These are phyloP conservation scores for pig (Sus scrofa) DNA, from an alignment of 2,113 vertebrate genomes.

Conservation along the genomic window DNA sequence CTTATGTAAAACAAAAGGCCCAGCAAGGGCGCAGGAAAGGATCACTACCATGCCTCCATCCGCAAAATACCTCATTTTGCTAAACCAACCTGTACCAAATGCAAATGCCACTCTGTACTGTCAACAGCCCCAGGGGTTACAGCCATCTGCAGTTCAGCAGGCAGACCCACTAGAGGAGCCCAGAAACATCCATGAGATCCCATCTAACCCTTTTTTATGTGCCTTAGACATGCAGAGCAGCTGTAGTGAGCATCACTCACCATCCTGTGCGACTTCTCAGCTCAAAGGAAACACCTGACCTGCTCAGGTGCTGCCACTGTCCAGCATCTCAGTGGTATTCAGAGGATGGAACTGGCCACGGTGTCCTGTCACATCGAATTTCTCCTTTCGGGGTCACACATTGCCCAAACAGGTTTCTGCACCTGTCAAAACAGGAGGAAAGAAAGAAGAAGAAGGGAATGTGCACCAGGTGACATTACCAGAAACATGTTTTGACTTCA, in stretches of 20 bases:
- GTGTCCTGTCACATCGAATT: conserved; percentile 84
- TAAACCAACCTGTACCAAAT: neutral
- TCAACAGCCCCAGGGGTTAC: neutral
- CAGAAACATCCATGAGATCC: neutral
- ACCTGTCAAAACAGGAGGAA: conserved; percentile 84
- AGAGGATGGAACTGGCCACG: conserved; percentile 86
- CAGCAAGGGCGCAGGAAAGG: neutral
- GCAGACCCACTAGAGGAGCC: neutral
- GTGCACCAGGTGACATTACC: conserved; percentile 21
- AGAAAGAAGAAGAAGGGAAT: neutral
- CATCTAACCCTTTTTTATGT: accelerated
- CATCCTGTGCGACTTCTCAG: conserved; percentile 88
- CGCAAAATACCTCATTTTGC: neutral
- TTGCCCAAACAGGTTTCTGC: conserved; percentile 89
- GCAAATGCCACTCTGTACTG: no score
- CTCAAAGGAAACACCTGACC: conserved; percentile 88
- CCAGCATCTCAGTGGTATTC: conserved; percentile 46
- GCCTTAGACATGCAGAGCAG: neutral
- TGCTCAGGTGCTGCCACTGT: conserved; percentile 73
- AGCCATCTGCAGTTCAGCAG: accelerated
- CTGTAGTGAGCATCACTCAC: conserved; percentile 77
- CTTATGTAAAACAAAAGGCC: accelerated
- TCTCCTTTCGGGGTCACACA: conserved; percentile 76
- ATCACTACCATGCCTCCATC: accelerated
- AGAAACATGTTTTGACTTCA: conserved; percentile 55